A percentile compares a stretch with the other conserved stretches of the same genome.
Evolutionary conservation across 2,113 vertebrate species (phyloP).

Genomic region (Etia nguti): DNA sequence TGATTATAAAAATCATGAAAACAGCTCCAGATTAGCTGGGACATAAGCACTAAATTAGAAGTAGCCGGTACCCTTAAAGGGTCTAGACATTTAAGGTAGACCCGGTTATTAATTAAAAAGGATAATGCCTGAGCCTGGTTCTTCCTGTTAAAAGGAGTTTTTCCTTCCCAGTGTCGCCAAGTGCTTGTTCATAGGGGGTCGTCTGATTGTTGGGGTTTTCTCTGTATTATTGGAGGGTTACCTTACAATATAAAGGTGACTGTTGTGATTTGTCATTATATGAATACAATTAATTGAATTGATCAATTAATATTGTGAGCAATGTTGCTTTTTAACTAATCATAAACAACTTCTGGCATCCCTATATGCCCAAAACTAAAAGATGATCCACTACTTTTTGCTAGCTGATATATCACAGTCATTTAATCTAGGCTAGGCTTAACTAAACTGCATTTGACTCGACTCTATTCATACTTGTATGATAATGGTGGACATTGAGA

Average conservation of each 20-base stretch:
- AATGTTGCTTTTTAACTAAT: neutral
- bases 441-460: neutral
- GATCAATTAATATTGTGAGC: neutral
- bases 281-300: neutral
- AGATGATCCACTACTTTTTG: neutral
- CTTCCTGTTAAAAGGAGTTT: neutral
- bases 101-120: neutral
- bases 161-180: neutral
- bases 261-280: rapidly evolving
- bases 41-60: neutral
- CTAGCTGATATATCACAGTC: neutral
- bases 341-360: neutral
- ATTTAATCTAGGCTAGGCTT: neutral
- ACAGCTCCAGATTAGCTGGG: neutral
- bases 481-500: neutral
- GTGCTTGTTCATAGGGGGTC: neutral
- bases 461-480: neutral
- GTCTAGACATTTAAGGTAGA: neutral
- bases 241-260: neutral
- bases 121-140: neutral
- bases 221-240: neutral
- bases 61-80: neutral
- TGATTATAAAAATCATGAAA: neutral
- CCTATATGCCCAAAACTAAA: rapidly evolving
- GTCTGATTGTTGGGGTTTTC: neutral